Evolutionary conservation across 2,888 invertebrate species (phyloP), one percentile per base, ranked within the genome.

Genomic region (Zele albiditarsus): DNA sequence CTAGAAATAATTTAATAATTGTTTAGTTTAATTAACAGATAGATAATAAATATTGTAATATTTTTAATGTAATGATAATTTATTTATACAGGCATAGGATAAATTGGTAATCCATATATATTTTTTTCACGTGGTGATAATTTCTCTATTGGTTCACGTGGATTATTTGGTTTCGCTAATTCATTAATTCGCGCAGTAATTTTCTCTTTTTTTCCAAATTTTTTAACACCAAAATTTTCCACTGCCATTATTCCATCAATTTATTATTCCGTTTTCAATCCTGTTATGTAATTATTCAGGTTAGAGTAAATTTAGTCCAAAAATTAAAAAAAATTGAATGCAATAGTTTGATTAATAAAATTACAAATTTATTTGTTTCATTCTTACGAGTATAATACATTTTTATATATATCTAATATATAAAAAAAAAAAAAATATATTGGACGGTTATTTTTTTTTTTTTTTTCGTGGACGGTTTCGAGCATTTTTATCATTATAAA

Each of bases 51-150:
- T 31, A 5, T 31, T 6, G 31, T 31, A 5, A 31, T 31, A 31
- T 3, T 31, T 31, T 5, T 3, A 31, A 31, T 31, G 31, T 31
- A 5, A 5, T 3, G 6, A 31, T 31, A 49, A 20, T 14, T 49
- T 16, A 49, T 49, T n/a, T 49, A n/a, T 78, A 86, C 87, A 74
- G 83, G 84, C 63, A 73, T 80, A 0, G 78, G 68, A 66, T 81
- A 80, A 66, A 86, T 83, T 0, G 82, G 80, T 12, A 71, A 78
- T 4, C 84, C 85, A 12, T 77, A 85, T 25, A 80, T 60, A 69
- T 87, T 82, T 58, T 82, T 83, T 25, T 84, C 78, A 0, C 86
- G 81, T 0, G 83, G 82, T 0, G 80, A 80, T 31, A 38, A 71
- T 28, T 69, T 79, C 57, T 81, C 78, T 4, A 85, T 75, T 0